Evolutionary conservation across 1,140 invertebrate species (phyloP).

Genomic region (Drosophila sulfurigaster): DNA sequence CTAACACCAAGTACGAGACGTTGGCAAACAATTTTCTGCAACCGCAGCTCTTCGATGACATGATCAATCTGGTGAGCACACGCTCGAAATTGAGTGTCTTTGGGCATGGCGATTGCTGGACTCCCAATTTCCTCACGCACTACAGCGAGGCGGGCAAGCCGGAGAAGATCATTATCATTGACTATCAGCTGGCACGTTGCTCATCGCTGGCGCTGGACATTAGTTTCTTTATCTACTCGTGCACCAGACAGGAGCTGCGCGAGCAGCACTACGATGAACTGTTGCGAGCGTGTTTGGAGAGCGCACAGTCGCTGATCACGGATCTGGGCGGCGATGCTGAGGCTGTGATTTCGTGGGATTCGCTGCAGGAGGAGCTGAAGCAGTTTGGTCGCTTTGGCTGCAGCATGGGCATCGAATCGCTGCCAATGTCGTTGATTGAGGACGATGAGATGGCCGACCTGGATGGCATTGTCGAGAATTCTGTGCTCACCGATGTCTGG

Average conservation of each 20-base stretch:
- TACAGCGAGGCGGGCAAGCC: constrained; percentile 83
- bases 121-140: constrained; percentile 89
- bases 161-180: constrained; percentile 87
- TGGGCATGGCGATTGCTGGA: constrained; percentile 90
- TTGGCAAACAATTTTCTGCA: constrained; percentile 87
- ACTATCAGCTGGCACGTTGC: constrained; percentile 89
- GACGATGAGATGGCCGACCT: constrained; percentile 88
- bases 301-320: constrained; percentile 86
- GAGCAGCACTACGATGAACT: constrained; percentile 87
- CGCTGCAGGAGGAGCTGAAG: constrained; percentile 86
- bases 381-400: constrained; percentile 88
- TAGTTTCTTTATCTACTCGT: constrained; percentile 88
- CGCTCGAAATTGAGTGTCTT: constrained; percentile 86
- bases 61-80: constrained; percentile 69
- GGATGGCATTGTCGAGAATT: constrained; percentile 86
- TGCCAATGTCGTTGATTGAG: constrained; percentile 87
- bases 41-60: constrained; percentile 84
- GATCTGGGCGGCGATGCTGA: constrained; percentile 87
- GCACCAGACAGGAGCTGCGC: constrained; percentile 87
- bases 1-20: constrained; percentile 86
- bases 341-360: constrained; percentile 86
- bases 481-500: constrained; percentile 86
- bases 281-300: constrained; percentile 87
- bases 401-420: constrained; percentile 88
- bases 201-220: constrained; percentile 88